Conservation (phyloP, 2,113 vertebrate genomes). For the Electrona antarctica region DNA sequence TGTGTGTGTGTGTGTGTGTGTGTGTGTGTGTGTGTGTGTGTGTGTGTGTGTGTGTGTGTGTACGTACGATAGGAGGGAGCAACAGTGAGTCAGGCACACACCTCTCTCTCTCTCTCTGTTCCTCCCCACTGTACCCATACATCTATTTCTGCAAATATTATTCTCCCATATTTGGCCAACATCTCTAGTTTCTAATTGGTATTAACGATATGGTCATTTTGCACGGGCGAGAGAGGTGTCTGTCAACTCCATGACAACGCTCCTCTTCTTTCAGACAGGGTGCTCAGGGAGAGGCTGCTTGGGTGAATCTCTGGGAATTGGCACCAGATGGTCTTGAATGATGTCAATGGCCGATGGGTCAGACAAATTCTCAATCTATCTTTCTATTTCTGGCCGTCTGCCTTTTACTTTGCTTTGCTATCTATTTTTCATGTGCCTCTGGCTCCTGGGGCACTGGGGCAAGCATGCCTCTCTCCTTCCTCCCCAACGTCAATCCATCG, state of each 20-base stretch:
- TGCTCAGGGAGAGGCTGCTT: background rate
- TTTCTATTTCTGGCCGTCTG: slow-evolving; percentile 43
- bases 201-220: too few relatives aligned
- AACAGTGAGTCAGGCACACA: slow-evolving; percentile 7
- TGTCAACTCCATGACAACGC: too few relatives aligned
- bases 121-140: background rate
- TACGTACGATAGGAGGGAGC: background rate
- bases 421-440: slow-evolving; percentile 39
- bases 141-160: background rate
- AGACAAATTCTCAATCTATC: slow-evolving; percentile 45
- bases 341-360: slow-evolving; percentile 50
- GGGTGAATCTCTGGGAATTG: slow-evolving; percentile 43
- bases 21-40: slow-evolving; percentile 11
- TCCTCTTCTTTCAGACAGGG: background rate
- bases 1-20: background rate
- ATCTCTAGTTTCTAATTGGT: too few relatives aligned
- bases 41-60: background rate
- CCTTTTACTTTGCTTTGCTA: slow-evolving; percentile 27
- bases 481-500: slow-evolving; percentile 21
- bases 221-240: too few relatives aligned
- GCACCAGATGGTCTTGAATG: slow-evolving; percentile 9
- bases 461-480: background rate
- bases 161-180: background rate
- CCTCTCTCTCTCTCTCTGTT: background rate
- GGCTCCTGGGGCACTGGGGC: slow-evolving; percentile 1